phyloP scores from a whole-genome alignment of 2,113 vertebrate genomes.

The Corythaixoides concolor region DNA sequence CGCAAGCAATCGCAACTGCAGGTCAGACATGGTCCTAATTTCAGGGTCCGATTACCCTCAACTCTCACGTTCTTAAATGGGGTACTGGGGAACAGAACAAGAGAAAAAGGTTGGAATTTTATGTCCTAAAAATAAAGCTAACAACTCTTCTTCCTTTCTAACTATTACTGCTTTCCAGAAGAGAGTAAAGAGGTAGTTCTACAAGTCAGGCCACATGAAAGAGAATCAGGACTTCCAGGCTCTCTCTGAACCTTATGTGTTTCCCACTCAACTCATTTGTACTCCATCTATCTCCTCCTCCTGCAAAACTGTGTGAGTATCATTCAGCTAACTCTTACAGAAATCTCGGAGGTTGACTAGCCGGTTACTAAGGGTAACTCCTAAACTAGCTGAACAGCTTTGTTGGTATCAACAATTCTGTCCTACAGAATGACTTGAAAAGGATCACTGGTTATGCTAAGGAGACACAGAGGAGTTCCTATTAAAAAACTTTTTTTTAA shows the following conservation, averaged over 20 bases:
- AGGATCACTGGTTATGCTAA: neutral
- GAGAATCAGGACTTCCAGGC: neutral
- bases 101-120: neutral
- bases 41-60: neutral
- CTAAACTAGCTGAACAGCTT: neutral
- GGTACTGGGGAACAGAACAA: neutral
- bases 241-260: neutral
- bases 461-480: neutral
- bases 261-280: neutral
- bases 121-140: neutral
- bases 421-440: neutral
- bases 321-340: neutral
- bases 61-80: neutral
- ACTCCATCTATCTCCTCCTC: neutral
- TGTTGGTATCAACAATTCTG: neutral
- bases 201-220: neutral
- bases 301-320: neutral
- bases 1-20: neutral
- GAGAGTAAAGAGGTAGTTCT: neutral
- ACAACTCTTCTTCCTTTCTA: neutral
- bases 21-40: neutral
- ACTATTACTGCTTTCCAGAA: neutral
- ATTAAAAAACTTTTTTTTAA: neutral
- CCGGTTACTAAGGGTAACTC: neutral
- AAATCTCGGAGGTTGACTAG: neutral